Evolutionary conservation across 2,797 vertebrate genomes (phyloP), one percentile per base, ranked within the genome.

Genomic region (Xiphorhynchus erythropygius): DNA sequence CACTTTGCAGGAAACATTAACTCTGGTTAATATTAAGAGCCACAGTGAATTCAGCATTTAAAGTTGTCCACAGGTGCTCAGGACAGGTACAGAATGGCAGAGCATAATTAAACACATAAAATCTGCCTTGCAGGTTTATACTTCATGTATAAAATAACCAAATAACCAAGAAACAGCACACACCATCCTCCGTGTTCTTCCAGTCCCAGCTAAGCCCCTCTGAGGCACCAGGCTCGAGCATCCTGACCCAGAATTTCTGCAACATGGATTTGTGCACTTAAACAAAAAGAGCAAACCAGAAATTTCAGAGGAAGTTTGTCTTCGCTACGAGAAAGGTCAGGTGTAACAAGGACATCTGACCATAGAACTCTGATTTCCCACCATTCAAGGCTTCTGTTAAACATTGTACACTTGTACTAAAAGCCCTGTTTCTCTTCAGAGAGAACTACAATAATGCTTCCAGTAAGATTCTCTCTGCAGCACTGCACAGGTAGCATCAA

Each of bases 211-310:
- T 56, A 42, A 79, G 10, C 24, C 18, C 33, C 33, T 37, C 41
- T 49, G 1, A 8, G 16, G 16, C 42, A 55, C 27, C 35, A 47
- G 28, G 52, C 49, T 79, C 2, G 0, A 87, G 41, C 14, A 27
- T 8, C 46, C 32, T 35, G 13, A 37, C 70, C 25, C n/a, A 46
- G 30, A 63, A 62, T 13, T 75, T 47, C 64, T 44, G 25, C 30
- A 35, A 50, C 0, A 0, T 4, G 8, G 13, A 46, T 67, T 47
- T 3, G 5, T 52, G 56, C 27, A 39, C 22, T 77, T 35, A 5
- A 55, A 50, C 27, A 30, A 52, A 23, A 30, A 64, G 60, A 67
- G 28, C 25, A 68, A 90, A 57, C 4, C 56, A 77, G 37, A 53
- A 77, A 41, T 32, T 57, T 50, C 11, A 41, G 19, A 37, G 47